phyloP scores from a whole-genome alignment of 2,797 vertebrate genomes.

The Malurus leucopterus region DNA sequence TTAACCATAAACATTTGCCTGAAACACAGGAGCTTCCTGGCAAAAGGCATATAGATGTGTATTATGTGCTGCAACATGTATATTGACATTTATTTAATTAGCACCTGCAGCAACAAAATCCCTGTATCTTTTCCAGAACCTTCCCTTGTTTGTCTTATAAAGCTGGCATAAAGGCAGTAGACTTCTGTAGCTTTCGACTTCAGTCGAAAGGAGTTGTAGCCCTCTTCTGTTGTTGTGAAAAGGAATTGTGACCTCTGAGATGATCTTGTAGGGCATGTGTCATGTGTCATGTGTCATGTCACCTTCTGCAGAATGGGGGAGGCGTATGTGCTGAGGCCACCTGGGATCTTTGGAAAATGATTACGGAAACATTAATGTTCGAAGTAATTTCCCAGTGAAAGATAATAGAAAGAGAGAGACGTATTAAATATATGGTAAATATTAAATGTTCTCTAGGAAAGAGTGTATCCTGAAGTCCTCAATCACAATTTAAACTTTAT shows the following conservation, averaged over 20 bases:
- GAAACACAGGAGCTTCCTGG: not conserved
- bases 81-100: not conserved
- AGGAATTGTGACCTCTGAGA: not conserved
- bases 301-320: not conserved
- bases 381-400: not conserved
- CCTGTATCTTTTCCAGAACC: not conserved
- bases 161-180: not conserved
- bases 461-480: not conserved
- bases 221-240: not conserved
- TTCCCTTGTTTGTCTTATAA: not conserved
- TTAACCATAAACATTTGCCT: not conserved
- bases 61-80: not conserved
- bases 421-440: not conserved
- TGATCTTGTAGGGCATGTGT: accelerated
- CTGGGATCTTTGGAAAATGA: not conserved
- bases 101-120: not conserved
- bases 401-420: not conserved
- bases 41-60: not conserved
- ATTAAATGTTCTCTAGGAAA: not conserved
- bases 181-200: not conserved
- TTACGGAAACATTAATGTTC: not conserved
- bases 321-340: not conserved
- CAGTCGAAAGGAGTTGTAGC: not conserved
- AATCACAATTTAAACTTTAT: not conserved
- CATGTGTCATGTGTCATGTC: not conserved